Percentiles rank a stretch among this genome's conserved stretches.
Evolutionary conservation across 1,140 invertebrate species (phyloP).

Genomic region (Drosophila melanica): DNA sequence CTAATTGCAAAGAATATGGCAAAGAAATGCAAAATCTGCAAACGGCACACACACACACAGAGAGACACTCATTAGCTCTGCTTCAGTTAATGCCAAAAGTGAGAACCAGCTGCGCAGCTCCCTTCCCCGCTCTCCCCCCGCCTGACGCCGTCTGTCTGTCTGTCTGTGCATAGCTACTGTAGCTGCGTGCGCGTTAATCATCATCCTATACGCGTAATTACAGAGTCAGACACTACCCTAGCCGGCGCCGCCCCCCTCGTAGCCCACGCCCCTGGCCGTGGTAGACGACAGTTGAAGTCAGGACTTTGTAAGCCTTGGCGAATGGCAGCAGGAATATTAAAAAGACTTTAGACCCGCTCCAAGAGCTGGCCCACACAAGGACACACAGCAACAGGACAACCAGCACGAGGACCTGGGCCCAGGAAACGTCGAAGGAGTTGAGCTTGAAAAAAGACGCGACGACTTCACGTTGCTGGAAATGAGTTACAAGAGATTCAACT

Average conservation of each 20-base stretch:
- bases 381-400: slow-evolving; percentile 10
- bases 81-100: slow-evolving; percentile 60
- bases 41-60: slow-evolving; percentile 29
- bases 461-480: slow-evolving; percentile 4
- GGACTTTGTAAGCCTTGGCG: slow-evolving; percentile 26
- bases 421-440: slow-evolving; percentile 17
- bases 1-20: slow-evolving; percentile 77
- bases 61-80: slow-evolving; percentile 73
- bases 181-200: slow-evolving; percentile 74
- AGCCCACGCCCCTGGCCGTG: not conserved
- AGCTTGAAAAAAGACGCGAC: slow-evolving; percentile 3
- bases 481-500: slow-evolving; percentile 3
- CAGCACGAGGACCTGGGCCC: not conserved
- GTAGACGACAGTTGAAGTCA: slow-evolving; percentile 18
- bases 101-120: slow-evolving; percentile 29
- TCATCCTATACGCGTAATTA: slow-evolving; percentile 82
- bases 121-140: not conserved
- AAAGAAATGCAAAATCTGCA: slow-evolving; percentile 52
- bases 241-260: too few species aligned
- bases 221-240: slow-evolving; percentile 36
- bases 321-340: slow-evolving; percentile 49
- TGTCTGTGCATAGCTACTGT: slow-evolving; percentile 25
- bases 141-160: not conserved
- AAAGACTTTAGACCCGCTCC: slow-evolving; percentile 40
- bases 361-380: slow-evolving; percentile 10